phyloP scores from a whole-genome alignment of 2,113 vertebrate species.

The Nyctibius bracteatus region DNA sequence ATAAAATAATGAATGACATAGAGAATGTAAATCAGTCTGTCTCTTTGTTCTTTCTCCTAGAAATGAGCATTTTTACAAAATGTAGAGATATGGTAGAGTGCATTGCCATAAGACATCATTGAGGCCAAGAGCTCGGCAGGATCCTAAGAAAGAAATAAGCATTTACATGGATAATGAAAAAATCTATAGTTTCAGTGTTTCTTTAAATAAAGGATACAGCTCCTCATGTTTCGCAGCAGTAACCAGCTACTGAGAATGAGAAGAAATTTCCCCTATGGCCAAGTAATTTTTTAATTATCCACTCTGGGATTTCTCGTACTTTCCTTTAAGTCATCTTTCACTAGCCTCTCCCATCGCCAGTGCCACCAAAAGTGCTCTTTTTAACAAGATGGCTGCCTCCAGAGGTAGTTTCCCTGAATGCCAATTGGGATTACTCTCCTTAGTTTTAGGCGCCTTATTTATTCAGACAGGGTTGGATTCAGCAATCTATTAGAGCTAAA shows the following conservation, averaged over 20 bases:
- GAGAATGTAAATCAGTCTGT: background rate
- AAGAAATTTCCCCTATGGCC: constrained; percentile 17
- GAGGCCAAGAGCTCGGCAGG: background rate
- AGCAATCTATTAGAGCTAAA: background rate
- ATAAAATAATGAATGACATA: background rate
- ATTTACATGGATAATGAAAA: constrained; percentile 26
- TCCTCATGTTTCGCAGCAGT: background rate
- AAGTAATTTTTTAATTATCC: constrained; percentile 47
- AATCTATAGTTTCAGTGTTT: background rate
- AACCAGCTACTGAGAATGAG: background rate
- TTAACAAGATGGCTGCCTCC: background rate
- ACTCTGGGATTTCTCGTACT: constrained; percentile 29
- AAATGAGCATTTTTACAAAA: background rate
- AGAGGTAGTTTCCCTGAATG: background rate
- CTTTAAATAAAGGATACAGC: background rate
- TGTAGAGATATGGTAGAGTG: background rate
- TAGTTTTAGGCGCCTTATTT: background rate
- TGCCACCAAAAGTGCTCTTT: background rate
- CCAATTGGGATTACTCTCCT: background rate
- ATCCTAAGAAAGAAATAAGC: background rate
- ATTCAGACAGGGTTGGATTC: background rate
- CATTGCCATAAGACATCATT: background rate
- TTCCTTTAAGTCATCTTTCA: constrained; percentile 12
- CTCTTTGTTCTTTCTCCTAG: background rate
- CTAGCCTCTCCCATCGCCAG: background rate